Percentiles rank a stretch among this genome's conserved stretches.
phyloP scores from a whole-genome alignment of 2,888 invertebrate genomes.

The Punctoribates punctum region DNA sequence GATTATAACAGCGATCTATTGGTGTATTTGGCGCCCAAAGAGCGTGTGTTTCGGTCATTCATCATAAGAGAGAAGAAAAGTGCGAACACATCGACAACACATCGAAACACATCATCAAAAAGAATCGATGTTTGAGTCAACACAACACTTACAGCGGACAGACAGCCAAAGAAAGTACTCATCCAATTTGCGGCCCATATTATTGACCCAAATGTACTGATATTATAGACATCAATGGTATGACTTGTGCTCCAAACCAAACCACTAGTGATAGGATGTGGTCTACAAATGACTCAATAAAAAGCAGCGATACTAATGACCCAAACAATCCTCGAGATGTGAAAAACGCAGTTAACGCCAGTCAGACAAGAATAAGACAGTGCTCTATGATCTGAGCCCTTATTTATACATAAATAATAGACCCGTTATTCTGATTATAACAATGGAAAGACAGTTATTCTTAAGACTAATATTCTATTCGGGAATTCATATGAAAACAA shows the following conservation, averaged over 20 bases:
- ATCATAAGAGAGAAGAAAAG: constrained; percentile 21
- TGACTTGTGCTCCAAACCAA: constrained; percentile 3
- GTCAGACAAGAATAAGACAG: constrained; percentile 11
- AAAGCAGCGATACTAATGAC: constrained; percentile 27
- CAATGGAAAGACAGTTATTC: neutral
- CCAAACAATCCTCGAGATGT: neutral
- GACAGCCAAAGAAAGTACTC: neutral
- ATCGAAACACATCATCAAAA: constrained; percentile 28
- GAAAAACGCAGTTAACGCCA: no score
- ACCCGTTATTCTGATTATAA: no score
- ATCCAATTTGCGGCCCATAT: constrained; percentile 36
- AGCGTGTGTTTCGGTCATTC: constrained; percentile 33
- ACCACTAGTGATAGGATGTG: constrained; percentile 31
- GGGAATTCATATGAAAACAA: no score
- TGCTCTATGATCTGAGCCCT: neutral
- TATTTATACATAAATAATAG: constrained; percentile 28
- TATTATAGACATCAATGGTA: constrained; percentile 4
- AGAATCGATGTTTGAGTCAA: neutral
- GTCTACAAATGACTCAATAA: constrained; percentile 31
- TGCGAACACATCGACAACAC: constrained; percentile 26
- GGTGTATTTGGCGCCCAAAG: constrained; percentile 28
- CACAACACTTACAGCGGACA: neutral
- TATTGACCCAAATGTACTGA: constrained; percentile 32
- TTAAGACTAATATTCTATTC: neutral
- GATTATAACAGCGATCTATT: neutral